Evolutionary conservation across 92 coral and sea anemone species (phyloP).

Genomic region (Palythoa caribaeorum): DNA sequence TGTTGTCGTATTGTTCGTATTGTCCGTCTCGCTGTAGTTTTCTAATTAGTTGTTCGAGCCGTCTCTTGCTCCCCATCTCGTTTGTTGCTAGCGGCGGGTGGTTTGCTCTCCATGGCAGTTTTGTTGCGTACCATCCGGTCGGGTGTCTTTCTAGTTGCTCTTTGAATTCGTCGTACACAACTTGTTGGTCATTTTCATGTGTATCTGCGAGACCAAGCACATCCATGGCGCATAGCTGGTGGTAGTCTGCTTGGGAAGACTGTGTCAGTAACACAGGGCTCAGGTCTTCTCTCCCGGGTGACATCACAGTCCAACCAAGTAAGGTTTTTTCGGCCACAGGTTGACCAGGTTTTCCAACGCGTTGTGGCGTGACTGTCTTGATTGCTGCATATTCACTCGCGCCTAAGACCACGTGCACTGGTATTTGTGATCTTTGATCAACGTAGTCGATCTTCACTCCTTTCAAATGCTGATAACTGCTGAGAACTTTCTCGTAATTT

Average conservation of each 20-base stretch:
- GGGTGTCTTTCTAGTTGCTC: conserved; percentile 50
- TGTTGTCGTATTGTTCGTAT: conserved; percentile 36
- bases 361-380: conserved; percentile 19
- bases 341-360: conserved; percentile 4
- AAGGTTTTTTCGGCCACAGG: conserved; percentile 15
- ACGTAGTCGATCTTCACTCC: conserved; percentile 56
- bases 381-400: conserved; percentile 24
- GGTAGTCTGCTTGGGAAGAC: conserved; percentile 15
- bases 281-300: conserved; percentile 47
- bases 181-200: conserved; percentile 44
- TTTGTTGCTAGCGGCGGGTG: conserved; percentile 23
- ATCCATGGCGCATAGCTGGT: conserved; percentile 44
- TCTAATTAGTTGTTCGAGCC: conserved; percentile 30
- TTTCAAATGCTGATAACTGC: conserved; percentile 58
- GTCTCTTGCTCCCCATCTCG: conserved; percentile 44
- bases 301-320: conserved; percentile 44
- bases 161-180: conserved; percentile 52
- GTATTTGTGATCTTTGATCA: background rate
- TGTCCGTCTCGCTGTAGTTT: conserved; percentile 31
- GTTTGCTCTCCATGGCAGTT: conserved; percentile 4
- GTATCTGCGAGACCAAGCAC: conserved; percentile 48
- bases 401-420: conserved; percentile 19
- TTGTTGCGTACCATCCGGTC: conserved; percentile 34
- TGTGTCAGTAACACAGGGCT: conserved; percentile 45
- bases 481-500: conserved; percentile 45